Conservation (phyloP, 1,140 invertebrate species). For the Trachymyrmex septentrionalis region DNA sequence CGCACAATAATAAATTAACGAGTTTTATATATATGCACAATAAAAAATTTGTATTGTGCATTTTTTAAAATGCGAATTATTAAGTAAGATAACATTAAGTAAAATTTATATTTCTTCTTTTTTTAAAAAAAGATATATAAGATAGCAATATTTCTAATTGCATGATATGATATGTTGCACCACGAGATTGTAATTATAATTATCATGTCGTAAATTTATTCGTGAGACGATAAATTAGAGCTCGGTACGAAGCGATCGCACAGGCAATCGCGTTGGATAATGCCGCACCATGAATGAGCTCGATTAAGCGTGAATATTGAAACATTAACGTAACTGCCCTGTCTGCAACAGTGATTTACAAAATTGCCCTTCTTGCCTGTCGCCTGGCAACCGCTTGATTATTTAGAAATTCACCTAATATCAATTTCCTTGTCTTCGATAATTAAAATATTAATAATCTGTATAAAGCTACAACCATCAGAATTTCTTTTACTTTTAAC, state of each 20-base stretch:
- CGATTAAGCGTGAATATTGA: conserved; percentile 74
- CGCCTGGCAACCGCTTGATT: conserved; percentile 56
- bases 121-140: neutral
- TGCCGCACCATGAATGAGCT: conserved; percentile 64
- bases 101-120: neutral
- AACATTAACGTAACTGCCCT: conserved; percentile 71
- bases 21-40: too few species aligned
- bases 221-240: conserved; percentile 60
- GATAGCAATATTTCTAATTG: neutral
- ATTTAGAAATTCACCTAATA: conserved; percentile 36
- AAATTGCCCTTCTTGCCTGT: conserved; percentile 70
- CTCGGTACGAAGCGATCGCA: conserved; percentile 46
- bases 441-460: conserved; percentile 32
- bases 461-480: neutral
- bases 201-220: conserved; percentile 30
- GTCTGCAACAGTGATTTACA: conserved; percentile 72
- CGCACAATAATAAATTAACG: neutral
- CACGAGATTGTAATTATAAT: conserved; percentile 15
- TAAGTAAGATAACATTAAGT: neutral
- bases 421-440: conserved; percentile 35
- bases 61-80: neutral
- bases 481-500: neutral
- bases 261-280: conserved; percentile 51
- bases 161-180: neutral
- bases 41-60: neutral